phyloP scores from a whole-genome alignment of 2,797 vertebrate genomes.

The Pogonophryne albipinna region DNA sequence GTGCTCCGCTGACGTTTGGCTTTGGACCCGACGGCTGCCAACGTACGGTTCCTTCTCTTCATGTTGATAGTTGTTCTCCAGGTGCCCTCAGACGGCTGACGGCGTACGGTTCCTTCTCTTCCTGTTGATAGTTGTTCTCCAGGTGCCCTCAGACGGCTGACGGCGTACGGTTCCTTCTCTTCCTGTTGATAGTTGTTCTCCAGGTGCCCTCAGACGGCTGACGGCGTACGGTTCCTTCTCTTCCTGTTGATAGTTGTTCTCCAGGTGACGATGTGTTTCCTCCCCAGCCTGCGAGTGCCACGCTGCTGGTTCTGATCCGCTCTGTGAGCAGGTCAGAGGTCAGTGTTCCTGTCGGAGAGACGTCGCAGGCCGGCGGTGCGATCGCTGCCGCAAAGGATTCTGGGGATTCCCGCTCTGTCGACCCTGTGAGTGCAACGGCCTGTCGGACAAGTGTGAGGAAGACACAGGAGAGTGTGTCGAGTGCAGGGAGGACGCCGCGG shows the following conservation, averaged over 20 bases:
- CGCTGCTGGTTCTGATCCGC: conserved; percentile 77
- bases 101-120: too few relatives aligned
- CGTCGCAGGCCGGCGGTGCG: conserved; percentile 82
- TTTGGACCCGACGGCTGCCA: conserved; percentile 88
- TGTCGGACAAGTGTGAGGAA: conserved; percentile 84
- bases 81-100: too few relatives aligned
- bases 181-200: too few relatives aligned
- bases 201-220: conserved; percentile 78
- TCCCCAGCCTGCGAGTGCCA: conserved; percentile 88
- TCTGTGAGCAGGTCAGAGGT: conserved; percentile 88
- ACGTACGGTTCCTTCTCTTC: conserved; percentile 63
- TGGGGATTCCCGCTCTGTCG: conserved; percentile 89
- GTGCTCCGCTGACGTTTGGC: conserved; percentile 85
- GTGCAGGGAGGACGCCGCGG: conserved; percentile 83
- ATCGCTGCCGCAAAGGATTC: conserved; percentile 82
- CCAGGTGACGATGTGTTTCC: too few relatives aligned
- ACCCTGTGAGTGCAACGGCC: conserved; percentile 85
- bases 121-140: too few relatives aligned
- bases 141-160: conserved; percentile 79
- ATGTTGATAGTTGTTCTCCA: too few relatives aligned
- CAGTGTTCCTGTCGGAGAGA: conserved; percentile 87
- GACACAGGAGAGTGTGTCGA: conserved; percentile 82
- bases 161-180: conserved; percentile 73
- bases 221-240: conserved; percentile 75
- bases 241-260: too few relatives aligned